Evolutionary conservation across 1,140 invertebrate species (phyloP).

Genomic region (Drosophila lowei): DNA sequence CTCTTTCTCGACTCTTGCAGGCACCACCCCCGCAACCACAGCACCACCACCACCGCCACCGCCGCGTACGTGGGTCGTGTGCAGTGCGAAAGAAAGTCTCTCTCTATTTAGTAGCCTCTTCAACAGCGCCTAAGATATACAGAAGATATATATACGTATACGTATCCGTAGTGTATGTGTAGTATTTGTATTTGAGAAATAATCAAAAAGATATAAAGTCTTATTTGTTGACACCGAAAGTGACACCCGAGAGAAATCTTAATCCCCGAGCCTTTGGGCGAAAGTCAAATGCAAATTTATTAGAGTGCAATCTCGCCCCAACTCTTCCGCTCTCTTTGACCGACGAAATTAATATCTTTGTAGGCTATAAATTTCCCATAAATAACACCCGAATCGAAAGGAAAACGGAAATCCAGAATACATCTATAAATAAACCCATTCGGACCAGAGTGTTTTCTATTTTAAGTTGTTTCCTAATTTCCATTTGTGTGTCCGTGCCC

Average conservation of each 20-base stretch:
- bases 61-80: conserved; percentile 51
- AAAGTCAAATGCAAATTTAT: conserved; percentile 48
- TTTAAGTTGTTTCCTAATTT: conserved; percentile 15
- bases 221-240: conserved; percentile 41
- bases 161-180: conserved; percentile 1
- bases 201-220: conserved; percentile 35
- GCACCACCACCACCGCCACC: conserved; percentile 11
- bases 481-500: conserved; percentile 5
- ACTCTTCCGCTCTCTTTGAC: background rate
- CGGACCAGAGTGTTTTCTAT: conserved; percentile 12
- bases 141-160: conserved; percentile 20
- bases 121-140: conserved; percentile 48
- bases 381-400: conserved; percentile 9
- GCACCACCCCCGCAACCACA: conserved; percentile 39
- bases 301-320: conserved; percentile 27
- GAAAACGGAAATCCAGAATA: conserved; percentile 1
- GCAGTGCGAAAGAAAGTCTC: conserved; percentile 32
- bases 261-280: conserved; percentile 29
- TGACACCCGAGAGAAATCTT: conserved; percentile 6
- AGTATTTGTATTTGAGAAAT: conserved; percentile 34
- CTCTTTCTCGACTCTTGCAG: conserved; percentile 75
- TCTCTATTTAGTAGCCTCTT: conserved; percentile 15
- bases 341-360: conserved; percentile 32
- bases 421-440: conserved; percentile 25
- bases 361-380: conserved; percentile 28